phyloP scores from a whole-genome alignment of 2,888 invertebrate species.

The Pteria penguin region DNA sequence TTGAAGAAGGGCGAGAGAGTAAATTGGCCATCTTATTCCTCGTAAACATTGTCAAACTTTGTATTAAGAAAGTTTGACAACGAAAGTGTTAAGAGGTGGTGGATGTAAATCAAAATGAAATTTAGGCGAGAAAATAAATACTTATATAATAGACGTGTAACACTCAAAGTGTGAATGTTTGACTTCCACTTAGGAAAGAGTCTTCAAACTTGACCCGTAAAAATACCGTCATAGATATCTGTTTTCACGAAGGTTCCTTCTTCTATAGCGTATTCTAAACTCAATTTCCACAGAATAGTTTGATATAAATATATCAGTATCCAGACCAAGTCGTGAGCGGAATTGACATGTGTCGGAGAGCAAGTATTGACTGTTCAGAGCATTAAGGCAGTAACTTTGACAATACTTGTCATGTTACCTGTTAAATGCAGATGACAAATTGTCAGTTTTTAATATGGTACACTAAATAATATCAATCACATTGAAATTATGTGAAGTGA shows the following conservation, averaged over 20 bases:
- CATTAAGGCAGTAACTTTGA: too few species aligned
- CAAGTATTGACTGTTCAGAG: too few species aligned
- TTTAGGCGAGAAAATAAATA: background rate
- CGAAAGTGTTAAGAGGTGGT: background rate
- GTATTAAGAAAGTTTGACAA: background rate
- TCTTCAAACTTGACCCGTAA: background rate
- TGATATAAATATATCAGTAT: background rate
- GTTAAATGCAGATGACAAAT: too few species aligned
- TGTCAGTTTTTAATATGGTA: too few species aligned
- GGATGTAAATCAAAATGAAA: background rate
- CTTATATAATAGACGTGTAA: background rate
- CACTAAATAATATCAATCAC: too few species aligned
- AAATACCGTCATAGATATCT: too few species aligned
- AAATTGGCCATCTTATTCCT: too few species aligned
- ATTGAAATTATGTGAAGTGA: too few species aligned
- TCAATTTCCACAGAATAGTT: background rate
- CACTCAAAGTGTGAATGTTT: constrained; percentile 6
- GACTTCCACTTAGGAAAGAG: background rate
- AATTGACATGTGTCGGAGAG: too few species aligned
- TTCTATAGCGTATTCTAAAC: background rate
- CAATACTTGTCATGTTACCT: too few species aligned
- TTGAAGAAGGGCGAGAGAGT: too few species aligned
- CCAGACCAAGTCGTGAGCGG: too few species aligned
- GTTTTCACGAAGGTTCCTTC: background rate
- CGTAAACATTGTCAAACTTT: background rate